phyloP scores from a whole-genome alignment of 2,888 invertebrate species.

The Nomada hirtipes region DNA sequence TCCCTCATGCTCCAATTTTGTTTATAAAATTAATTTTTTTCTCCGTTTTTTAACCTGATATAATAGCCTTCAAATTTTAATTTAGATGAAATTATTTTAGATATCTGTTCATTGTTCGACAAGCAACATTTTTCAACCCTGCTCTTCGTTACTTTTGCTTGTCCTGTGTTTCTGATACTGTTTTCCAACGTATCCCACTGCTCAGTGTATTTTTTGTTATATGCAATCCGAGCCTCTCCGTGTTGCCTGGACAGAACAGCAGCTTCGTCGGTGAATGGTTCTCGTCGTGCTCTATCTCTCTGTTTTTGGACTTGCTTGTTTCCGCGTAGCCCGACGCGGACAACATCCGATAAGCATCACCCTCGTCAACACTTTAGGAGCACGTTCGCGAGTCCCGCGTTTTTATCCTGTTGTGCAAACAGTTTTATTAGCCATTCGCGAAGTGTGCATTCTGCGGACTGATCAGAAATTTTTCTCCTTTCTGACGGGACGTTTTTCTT shows the following conservation, averaged over 20 bases:
- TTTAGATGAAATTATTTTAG: background rate
- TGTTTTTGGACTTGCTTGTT: slow-evolving; percentile 59
- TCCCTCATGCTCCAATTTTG: background rate
- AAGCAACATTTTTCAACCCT: background rate
- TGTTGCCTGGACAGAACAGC: slow-evolving; percentile 52
- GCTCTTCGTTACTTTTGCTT: background rate
- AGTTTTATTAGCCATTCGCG: slow-evolving; percentile 53
- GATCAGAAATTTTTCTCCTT: background rate
- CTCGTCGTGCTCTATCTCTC: slow-evolving; percentile 68
- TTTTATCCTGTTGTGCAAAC: slow-evolving; percentile 54
- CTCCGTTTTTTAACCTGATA: background rate
- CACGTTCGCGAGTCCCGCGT: slow-evolving; percentile 52
- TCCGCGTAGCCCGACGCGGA: slow-evolving; percentile 40
- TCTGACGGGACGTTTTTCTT: background rate
- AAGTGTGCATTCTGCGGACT: background rate
- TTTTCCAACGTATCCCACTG: slow-evolving; percentile 46
- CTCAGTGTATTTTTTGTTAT: slow-evolving; percentile 22
- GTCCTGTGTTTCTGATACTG: background rate
- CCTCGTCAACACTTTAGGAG: slow-evolving; percentile 61
- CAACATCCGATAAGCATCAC: slow-evolving; percentile 62
- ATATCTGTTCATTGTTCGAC: background rate
- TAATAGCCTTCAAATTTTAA: background rate
- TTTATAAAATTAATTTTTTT: background rate
- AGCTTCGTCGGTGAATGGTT: slow-evolving; percentile 56
- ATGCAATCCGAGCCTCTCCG: slow-evolving; percentile 49